Base-by-base conservation (phyloP, 2,797 vertebrate species). In the Artibeus lituratus region DNA sequence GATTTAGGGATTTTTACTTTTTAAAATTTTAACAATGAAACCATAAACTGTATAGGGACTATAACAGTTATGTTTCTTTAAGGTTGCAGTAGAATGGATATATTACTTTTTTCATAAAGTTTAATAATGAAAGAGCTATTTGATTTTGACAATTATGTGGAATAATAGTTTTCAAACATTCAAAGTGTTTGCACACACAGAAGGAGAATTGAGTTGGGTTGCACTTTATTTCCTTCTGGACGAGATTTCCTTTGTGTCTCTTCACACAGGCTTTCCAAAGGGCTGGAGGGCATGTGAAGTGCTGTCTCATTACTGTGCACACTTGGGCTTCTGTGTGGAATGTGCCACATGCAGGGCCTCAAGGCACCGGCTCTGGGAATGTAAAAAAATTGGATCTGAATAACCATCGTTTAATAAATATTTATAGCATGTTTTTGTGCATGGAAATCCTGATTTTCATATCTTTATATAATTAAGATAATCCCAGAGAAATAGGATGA, bases 81-180 rank as follows among this genome's bases (percentile, higher is more conserved):
- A 95, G 37, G 74, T 74, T 57, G 0, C 9, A 55, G 57, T 22
- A n/a, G 11, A 81, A 59, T 76, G 59, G 29, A 9, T 16, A 19
- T 72, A 72, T 37, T 35, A 39, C 10, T 22, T 6, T 82, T 83
- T 62, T n/a, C 74, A 85, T 67, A 29, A 47, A 44, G 72, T 87
- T 87, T 82, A 82, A 74, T 87, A 82, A 84, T 87, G 69, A 88
- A 82, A 47, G 37, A 62, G 8, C 3, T 39, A 59, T 73, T 83
- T 80, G 62, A 70, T 90, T 91, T 91, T 87, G n/a, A 57, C 87
- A 94, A 91, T 67, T 16, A 76, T 39, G 51, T 72, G 3, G 42
- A 91, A 44, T 93, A 93, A 92, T 70, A 70, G 44, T 53, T 96
- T 84, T 82, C 62, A 93, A 88, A 93, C 21, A 91, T 59, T 92